Base-by-base conservation (phyloP, 1,140 invertebrate species). In the Acromyrmex heyeri region DNA sequence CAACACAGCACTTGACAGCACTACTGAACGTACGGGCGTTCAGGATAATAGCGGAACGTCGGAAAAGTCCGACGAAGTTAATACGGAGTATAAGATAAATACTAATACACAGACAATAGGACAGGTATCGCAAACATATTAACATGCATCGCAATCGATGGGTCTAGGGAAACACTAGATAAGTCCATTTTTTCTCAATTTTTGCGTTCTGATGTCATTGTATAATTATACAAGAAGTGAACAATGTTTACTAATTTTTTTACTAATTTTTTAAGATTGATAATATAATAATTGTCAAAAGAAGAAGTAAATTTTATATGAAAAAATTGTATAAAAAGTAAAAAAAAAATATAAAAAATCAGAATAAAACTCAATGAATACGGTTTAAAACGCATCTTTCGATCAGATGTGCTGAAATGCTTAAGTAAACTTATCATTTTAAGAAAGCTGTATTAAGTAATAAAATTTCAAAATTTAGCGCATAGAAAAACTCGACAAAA, bases 71-170 rank as follows among this genome's bases (percentile, higher is more conserved):
- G 57, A 77, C 86, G 59, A 67, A 86, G 77, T 12, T 88, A 87
- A 86, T 69, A 78, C 21, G 89, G 85, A 82, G n/a, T 1, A 75
- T 79, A 87, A 72, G n/a, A 82, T 62, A 83, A 81, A 90, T 78
- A 85, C 34, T 90, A 87, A 91, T 65, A 90, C 50, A 91, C 86
- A 91, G 64, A 86, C 16, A 75, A 86, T 83, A 89, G 86, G 85
- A 91, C 90, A 91, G 90, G 90, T 91, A 91, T 91, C 79, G 78
- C 72, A 64, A 88, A 90, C 78, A 88, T 86, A 62, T 91, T 90
- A 88, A 91, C 87, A 91, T 88, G 87, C 86, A 78, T 88, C 65
- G 14, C 79, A 75, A 48, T 75, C 57, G 79, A 75, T 50, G 69
- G 55, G 67, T 62, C 30, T 18, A 62, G 24, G 30, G 1, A n/a